phyloP scores from a whole-genome alignment of 2,113 vertebrate genomes.

The Odocoileus hemionus region DNA sequence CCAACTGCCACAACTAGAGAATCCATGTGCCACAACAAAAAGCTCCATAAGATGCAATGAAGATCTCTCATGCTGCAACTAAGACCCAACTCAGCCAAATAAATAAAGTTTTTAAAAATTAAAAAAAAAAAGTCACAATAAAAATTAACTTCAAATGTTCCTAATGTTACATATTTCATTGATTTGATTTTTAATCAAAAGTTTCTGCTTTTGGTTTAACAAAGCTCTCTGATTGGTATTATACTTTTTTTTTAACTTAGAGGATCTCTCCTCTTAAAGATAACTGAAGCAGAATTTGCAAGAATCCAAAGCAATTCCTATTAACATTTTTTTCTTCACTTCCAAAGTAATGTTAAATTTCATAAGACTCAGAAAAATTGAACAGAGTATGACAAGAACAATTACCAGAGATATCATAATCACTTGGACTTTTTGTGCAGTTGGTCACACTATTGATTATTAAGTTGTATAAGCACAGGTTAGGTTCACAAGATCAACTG shows the following conservation, averaged over 20 bases:
- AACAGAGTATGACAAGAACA: not conserved
- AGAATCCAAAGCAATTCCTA: constrained; percentile 29
- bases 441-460: not conserved
- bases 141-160: not conserved
- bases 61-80: not conserved
- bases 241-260: not conserved
- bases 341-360: constrained; percentile 5
- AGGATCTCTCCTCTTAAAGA: not conserved
- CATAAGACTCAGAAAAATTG: not conserved
- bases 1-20: not conserved
- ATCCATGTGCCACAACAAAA: not conserved
- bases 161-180: not conserved
- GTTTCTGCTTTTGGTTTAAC: not conserved
- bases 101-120: not conserved
- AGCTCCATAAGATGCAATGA: not conserved
- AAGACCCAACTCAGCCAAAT: not conserved
- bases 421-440: not conserved
- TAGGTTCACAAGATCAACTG: constrained; percentile 19
- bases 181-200: not conserved
- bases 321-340: not conserved
- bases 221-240: not conserved
- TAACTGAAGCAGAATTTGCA: not conserved
- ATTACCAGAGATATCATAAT: not conserved
- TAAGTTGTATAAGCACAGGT: not conserved
- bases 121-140: not conserved